A percentile compares a stretch with the other conserved stretches of the same genome.
These are phyloP conservation scores for Helostoma temminkii DNA, from an alignment of 2,797 vertebrate genomes.

Conservation along the genomic window DNA sequence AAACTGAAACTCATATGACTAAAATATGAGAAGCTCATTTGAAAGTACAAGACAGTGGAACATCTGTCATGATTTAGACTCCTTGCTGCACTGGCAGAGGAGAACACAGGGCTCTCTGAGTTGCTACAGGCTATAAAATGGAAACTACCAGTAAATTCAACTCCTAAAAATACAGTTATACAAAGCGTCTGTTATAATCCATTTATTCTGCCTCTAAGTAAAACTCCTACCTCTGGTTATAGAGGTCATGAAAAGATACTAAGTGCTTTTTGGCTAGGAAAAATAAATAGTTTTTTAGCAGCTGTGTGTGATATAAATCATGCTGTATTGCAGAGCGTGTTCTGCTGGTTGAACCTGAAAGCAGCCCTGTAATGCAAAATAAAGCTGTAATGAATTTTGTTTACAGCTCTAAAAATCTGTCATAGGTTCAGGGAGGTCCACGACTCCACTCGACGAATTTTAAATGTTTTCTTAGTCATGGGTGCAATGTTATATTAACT, in stretches of 20 bases:
- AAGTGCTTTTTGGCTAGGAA: conserved; percentile 14
- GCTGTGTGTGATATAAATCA: conserved; percentile 26
- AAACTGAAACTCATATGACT: neutral
- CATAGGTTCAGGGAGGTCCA: no score
- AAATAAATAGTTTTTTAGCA: conserved; percentile 30
- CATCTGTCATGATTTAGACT: conserved; percentile 1
- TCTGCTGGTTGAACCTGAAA: no score
- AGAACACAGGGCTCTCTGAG: neutral
- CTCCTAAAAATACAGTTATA: conserved; percentile 27
- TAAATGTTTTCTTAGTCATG: no score
- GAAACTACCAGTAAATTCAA: conserved; percentile 12
- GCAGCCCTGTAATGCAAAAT: no score
- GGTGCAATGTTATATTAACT: no score
- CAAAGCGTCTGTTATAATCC: conserved; percentile 38
- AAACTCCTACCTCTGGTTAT: conserved; percentile 6
- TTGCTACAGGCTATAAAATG: conserved; percentile 29
- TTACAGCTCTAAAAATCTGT: no score
- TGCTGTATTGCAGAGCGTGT: neutral
- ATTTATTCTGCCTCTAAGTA: conserved; percentile 48
- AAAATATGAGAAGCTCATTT: neutral
- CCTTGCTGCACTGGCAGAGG: neutral
- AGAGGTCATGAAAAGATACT: conserved; percentile 22
- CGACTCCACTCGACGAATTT: no score
- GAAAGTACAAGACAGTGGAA: neutral
- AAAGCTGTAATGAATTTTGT: no score